A percentile compares a stretch with the other conserved stretches of the same genome.
phyloP scores from a whole-genome alignment of 2,797 vertebrate species.

The Ptychobarbus kaznakovi region DNA sequence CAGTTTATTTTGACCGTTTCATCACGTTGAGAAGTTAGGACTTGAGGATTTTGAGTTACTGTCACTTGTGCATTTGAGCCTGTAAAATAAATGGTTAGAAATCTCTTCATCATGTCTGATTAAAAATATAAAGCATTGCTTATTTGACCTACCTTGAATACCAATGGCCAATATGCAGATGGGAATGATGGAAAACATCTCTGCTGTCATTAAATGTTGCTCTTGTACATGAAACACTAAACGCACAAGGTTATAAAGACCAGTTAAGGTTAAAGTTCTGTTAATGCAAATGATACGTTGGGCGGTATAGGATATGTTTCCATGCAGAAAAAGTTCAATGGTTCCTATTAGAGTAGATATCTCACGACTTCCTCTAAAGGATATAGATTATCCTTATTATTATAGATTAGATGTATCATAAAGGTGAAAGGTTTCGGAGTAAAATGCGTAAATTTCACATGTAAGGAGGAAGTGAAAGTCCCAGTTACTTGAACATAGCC shows the following conservation, averaged over 20 bases:
- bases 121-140: not conserved
- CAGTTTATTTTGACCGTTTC: constrained; percentile 22
- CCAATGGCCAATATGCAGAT: not conserved
- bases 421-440: not conserved
- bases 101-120: not conserved
- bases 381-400: not conserved
- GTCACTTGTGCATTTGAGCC: constrained; percentile 11
- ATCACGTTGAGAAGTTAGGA: not conserved
- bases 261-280: not conserved
- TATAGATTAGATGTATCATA: not conserved
- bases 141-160: constrained; percentile 5
- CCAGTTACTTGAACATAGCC: not conserved
- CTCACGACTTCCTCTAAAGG: not conserved
- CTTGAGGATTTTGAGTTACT: constrained; percentile 4
- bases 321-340: not conserved
- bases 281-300: constrained; percentile 9
- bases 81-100: not conserved
- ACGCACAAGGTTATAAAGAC: constrained; percentile 14
- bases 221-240: not conserved
- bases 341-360: not conserved
- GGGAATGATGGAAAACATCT: constrained; percentile 1
- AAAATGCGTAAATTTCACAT: not conserved
- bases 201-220: not conserved
- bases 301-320: not conserved
- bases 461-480: not conserved